Percentiles rank a stretch among this genome's conserved stretches.
These are phyloP conservation scores for Protonemura montana DNA, from an alignment of 2,888 invertebrate genomes.

Conservation along the genomic window DNA sequence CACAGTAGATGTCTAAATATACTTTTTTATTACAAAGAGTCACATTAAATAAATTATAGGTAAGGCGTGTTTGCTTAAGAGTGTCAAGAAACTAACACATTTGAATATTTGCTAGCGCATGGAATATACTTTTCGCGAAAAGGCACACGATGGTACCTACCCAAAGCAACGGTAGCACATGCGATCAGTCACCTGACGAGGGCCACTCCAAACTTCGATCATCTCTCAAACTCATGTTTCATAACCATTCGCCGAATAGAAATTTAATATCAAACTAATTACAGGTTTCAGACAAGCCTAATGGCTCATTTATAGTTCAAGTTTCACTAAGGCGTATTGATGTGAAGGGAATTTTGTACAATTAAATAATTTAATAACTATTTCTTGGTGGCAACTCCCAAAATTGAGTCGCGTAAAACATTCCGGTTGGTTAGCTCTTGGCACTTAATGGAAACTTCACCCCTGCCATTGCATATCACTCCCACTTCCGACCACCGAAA, in stretches of 20 bases:
- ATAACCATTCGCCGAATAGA: background rate
- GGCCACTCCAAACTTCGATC: background rate
- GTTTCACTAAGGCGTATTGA: background rate
- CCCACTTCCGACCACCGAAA: slow-evolving; percentile 29
- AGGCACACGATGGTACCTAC: background rate
- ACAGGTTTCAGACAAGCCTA: background rate
- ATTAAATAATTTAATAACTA: slow-evolving; percentile 23
- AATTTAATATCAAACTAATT: slow-evolving; percentile 12
- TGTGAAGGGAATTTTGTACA: background rate
- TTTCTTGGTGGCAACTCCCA: background rate
- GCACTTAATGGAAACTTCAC: slow-evolving; percentile 17
- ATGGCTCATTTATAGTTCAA: slow-evolving; percentile 26
- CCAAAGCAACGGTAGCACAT: background rate
- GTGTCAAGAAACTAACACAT: background rate
- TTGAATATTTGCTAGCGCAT: background rate
- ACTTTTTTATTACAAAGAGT: no score
- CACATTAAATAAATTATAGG: no score
- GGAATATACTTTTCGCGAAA: background rate
- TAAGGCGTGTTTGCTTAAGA: no score
- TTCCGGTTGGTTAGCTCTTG: slow-evolving; percentile 19
- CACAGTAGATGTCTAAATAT: no score
- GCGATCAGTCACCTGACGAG: background rate
- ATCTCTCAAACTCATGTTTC: background rate
- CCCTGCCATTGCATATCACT: slow-evolving; percentile 29
- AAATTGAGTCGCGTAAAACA: background rate